Conservation (phyloP, 1,140 invertebrate species). For the Steinernema khuongi region DNA sequence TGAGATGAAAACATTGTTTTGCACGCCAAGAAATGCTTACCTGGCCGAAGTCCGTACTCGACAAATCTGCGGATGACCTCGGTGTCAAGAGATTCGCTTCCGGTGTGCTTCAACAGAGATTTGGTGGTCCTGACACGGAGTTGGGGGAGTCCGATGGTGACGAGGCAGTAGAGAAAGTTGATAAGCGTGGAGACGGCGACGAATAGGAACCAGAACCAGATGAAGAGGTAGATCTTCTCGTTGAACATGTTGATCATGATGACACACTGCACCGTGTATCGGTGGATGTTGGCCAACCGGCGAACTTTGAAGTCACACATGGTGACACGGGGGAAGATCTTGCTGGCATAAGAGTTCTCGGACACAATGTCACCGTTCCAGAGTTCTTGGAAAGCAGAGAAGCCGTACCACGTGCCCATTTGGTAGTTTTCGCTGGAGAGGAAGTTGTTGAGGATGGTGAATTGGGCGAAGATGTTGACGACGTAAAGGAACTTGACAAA, state of each 20-base stretch:
- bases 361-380: not conserved
- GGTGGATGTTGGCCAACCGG: slow-evolving; percentile 59
- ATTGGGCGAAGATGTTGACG: slow-evolving; percentile 61
- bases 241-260: slow-evolving; percentile 60
- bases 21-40: slow-evolving; percentile 18
- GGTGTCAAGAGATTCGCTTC: not conserved
- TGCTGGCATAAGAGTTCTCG: slow-evolving; percentile 8
- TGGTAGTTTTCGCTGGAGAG: slow-evolving; percentile 59
- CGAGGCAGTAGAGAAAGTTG: slow-evolving; percentile 54
- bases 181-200: slow-evolving; percentile 49
- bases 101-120: not conserved
- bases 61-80: slow-evolving; percentile 39
- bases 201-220: slow-evolving; percentile 58
- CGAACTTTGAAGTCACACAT: slow-evolving; percentile 60
- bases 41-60: slow-evolving; percentile 46
- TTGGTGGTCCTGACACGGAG: slow-evolving; percentile 28
- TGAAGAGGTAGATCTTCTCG: slow-evolving; percentile 58
- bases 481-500: slow-evolving; percentile 62
- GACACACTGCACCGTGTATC: slow-evolving; percentile 59
- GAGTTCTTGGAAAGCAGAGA: not conserved
- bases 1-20: not conserved
- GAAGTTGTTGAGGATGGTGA: slow-evolving; percentile 62
- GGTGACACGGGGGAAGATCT: slow-evolving; percentile 61
- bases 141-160: slow-evolving; percentile 30
- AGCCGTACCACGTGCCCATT: not conserved